Conservation (phyloP, 92 coral and sea anemone genomes). For the Paragorgia papillata region DNA sequence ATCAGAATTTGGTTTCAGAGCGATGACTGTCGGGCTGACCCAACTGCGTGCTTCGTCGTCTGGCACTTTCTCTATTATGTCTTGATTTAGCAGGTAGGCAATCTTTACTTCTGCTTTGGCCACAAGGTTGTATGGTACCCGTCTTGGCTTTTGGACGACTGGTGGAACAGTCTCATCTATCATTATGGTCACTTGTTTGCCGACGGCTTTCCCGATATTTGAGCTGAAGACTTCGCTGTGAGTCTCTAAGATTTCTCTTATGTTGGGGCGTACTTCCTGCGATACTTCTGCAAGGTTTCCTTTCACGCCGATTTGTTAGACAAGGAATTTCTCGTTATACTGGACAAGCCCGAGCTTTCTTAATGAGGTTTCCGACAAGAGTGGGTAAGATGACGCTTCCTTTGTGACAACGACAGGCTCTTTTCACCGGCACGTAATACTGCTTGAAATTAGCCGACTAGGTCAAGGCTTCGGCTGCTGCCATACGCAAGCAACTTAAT, state of each 20-base stretch:
- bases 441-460: slow-evolving; percentile 19
- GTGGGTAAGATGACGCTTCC: slow-evolving; percentile 39
- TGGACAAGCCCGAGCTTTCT: slow-evolving; percentile 31
- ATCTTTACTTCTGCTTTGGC: no score
- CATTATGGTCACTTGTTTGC: no score
- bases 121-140: no score
- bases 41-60: slow-evolving; percentile 14
- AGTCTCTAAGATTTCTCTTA: no score
- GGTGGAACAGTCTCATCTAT: no score
- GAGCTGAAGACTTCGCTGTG: no score
- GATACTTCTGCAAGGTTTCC: no score
- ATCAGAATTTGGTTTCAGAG: background rate
- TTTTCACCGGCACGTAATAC: slow-evolving; percentile 23
- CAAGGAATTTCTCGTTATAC: slow-evolving; percentile 35
- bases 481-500: slow-evolving; percentile 5
- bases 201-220: no score
- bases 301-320: slow-evolving; percentile 21
- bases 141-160: no score
- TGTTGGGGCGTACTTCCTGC: no score
- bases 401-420: slow-evolving; percentile 30
- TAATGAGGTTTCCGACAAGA: slow-evolving; percentile 21
- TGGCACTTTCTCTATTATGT: no score
- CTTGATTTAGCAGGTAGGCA: no score
- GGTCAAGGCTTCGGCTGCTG: slow-evolving; percentile 42
- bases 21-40: background rate